A percentile compares a stretch with the other conserved stretches of the same genome.
phyloP scores from a whole-genome alignment of 2,797 vertebrate genomes.

The Coilia nasus region DNA sequence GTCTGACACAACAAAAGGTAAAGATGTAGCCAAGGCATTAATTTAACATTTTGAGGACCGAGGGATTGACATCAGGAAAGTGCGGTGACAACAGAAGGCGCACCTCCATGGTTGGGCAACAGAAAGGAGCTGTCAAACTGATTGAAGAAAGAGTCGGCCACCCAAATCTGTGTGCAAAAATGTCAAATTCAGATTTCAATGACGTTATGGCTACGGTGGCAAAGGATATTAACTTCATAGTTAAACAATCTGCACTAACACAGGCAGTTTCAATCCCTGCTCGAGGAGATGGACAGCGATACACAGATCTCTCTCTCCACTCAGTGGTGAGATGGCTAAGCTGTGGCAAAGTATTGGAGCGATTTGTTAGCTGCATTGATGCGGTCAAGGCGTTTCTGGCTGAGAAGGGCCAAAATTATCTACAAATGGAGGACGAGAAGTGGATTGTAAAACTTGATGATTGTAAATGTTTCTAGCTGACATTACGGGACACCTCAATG shows the following conservation, averaged over 20 bases:
- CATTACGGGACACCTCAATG: constrained; percentile 28
- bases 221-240: constrained; percentile 37
- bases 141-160: too few species aligned
- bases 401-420: constrained; percentile 37
- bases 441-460: constrained; percentile 37
- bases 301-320: constrained; percentile 34
- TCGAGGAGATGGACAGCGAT: constrained; percentile 34
- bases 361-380: constrained; percentile 44
- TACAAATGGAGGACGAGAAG: constrained; percentile 32
- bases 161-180: constrained; percentile 11
- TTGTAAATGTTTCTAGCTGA: constrained; percentile 44
- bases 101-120: too few species aligned
- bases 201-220: constrained; percentile 36
- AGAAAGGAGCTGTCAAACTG: too few species aligned
- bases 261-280: constrained; percentile 36
- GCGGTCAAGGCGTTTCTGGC: constrained; percentile 33
- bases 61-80: too few species aligned
- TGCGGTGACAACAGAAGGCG: too few species aligned
- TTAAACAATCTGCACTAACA: constrained; percentile 32
- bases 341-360: constrained; percentile 32
- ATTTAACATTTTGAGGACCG: too few species aligned
- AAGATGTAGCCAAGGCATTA: too few species aligned
- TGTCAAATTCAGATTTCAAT: constrained; percentile 47
- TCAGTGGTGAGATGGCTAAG: constrained; percentile 32
- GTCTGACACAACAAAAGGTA: too few species aligned